Evolutionary conservation across 2,113 vertebrate species (phyloP).

Genomic region (Coracopsis vasa): DNA sequence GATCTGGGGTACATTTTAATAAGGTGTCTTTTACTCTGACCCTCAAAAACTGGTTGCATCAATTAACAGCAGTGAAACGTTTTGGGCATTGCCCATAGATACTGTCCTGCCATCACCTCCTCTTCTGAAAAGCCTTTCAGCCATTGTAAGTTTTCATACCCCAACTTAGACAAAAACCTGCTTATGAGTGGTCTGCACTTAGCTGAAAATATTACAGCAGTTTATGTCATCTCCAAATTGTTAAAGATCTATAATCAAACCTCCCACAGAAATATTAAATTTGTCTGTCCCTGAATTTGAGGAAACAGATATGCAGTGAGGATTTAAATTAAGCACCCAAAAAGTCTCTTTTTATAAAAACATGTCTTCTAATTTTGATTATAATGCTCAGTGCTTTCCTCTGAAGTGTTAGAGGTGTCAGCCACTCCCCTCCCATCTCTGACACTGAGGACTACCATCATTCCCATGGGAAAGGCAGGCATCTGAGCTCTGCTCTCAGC

Average conservation of each 20-base stretch:
- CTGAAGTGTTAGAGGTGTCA: background rate
- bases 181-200: fast-evolving
- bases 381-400: background rate
- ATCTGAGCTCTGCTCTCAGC: background rate
- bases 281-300: background rate
- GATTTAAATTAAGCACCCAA: background rate
- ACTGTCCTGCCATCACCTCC: background rate
- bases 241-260: background rate
- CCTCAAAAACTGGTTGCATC: fast-evolving
- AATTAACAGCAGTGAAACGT: background rate
- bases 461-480: background rate
- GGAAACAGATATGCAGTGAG: background rate
- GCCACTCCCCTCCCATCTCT: background rate
- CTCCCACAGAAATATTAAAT: background rate
- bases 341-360: background rate
- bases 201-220: background rate
- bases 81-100: fast-evolving
- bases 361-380: background rate
- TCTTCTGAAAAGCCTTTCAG: background rate
- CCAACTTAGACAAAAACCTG: background rate
- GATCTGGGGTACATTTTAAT: fast-evolving
- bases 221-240: background rate
- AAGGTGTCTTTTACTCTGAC: background rate
- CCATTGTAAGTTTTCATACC: background rate
- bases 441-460: background rate